Evolutionary conservation across 2,797 vertebrate genomes (phyloP), one percentile per base, ranked within the genome.

Genomic region (Neomorphus geoffroyi): DNA sequence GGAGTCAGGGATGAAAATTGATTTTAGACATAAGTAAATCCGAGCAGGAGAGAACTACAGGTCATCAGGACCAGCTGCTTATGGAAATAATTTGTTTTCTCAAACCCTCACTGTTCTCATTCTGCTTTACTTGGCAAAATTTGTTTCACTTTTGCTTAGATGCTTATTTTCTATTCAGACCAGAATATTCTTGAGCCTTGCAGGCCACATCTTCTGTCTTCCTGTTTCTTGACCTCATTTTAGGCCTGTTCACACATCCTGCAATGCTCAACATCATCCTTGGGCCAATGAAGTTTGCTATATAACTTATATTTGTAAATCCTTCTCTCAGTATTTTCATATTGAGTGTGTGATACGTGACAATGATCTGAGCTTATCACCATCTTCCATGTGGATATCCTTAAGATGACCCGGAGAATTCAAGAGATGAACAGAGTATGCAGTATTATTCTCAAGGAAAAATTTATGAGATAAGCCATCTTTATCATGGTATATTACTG

Each of bases 221-320:
- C n/a, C n/a, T 58, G 33, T 88, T 93, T 83, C 79, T 90, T 78
- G 39, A 69, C 88, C 43, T 94, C 62, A n/a, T 79, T 93, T 95
- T 90, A 90, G 79, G 75, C 61, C 35, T 69, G 33, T 82, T 92
- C 69, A 58, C n/a, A 65, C 46, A 91, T 77, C 37, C 78, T 90
- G 66, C 54, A 80, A 10, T 75, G 22, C 23, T 91, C 72, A 90
- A 69, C 50, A 43, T 58, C 51, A 81, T 80, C 32, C 61, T 75
- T 28, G 43, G 35, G 39, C 66, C 78, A 66, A 15, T 43, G 61
- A 82, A 80, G 23, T 80, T 70, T 91, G 30, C 62, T 71, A 11
- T 58, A 10, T 33, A 87, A 82, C 19, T 69, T 80, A 53, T 0
- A 46, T 39, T 73, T 74, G 30, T 86, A 71, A 71, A 74, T 80